phyloP scores from a whole-genome alignment of 2,888 invertebrate species.

The Cacoxenus indagator region DNA sequence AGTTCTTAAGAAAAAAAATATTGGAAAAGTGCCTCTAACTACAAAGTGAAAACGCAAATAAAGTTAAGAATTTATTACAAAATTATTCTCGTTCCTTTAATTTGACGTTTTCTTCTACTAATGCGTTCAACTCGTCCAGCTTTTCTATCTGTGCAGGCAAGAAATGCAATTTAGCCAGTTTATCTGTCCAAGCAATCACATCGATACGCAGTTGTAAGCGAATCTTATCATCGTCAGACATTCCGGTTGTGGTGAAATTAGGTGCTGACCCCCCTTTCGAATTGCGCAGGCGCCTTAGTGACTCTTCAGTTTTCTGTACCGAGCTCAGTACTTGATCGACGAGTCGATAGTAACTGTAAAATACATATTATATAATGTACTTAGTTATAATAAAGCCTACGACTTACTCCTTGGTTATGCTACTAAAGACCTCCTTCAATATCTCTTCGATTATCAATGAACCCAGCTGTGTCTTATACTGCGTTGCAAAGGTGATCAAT shows the following conservation, averaged over 20 bases:
- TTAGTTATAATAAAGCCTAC: not conserved
- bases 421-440: constrained; percentile 64
- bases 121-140: constrained; percentile 74
- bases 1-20: not conserved
- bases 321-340: constrained; percentile 92
- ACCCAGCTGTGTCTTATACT: constrained; percentile 65
- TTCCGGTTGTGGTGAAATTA: constrained; percentile 50
- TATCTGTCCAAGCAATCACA: constrained; percentile 80
- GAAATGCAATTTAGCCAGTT: constrained; percentile 74
- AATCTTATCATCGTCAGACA: constrained; percentile 94
- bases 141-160: constrained; percentile 74
- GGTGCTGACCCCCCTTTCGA: constrained; percentile 77
- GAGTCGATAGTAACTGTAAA: constrained; percentile 76
- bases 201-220: constrained; percentile 90
- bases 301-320: constrained; percentile 96
- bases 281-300: constrained; percentile 89
- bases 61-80: constrained; percentile 5
- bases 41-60: constrained; percentile 31
- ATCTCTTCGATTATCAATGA: constrained; percentile 56
- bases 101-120: constrained; percentile 77
- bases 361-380: not conserved
- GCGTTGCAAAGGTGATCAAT: constrained; percentile 71
- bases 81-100: constrained; percentile 54
- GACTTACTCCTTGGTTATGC: not conserved
- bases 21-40: constrained; percentile 49